Evolutionary conservation across 92 coral and sea anemone species (phyloP), one percentile per base, ranked within the genome.

Genomic region (Desmophyllum pertusum): DNA sequence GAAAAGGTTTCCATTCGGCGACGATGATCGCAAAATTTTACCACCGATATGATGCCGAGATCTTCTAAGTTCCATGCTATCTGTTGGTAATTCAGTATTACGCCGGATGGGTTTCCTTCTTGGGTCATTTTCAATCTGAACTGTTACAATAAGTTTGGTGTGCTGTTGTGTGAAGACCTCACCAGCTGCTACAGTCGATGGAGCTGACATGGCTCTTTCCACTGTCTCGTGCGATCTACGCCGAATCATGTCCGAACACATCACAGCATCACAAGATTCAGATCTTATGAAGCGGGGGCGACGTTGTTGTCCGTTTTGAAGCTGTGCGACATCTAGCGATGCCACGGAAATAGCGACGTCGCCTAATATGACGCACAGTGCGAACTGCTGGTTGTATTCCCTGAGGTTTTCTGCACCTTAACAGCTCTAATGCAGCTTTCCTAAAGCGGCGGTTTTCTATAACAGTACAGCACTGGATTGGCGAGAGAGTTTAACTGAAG

Each of bases 391-490:
- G 21, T 25, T 66, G 41, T 14, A 6, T 11, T 62, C 17, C 27
- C 15, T 62, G 65, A 25, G 67, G 15, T 14, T 15, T 36, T 36
- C 10, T 33, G 43, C 41, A 66, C 63, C 83, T 27, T 33, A 79
- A 66, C 27, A 79, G 36, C 30, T 31, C 73, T 43, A 64, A 23
- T 19, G 67, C 42, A 19, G 83, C 73, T 19, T 41, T 79, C 35
- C 43, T 64, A 13, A 40, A 30, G 10, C 8, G 17, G 57, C 61
- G 42, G 41, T 79, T 46, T n/a, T 46, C 62, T 43, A 48, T 63
- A 79, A n/a, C 41, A 63, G 42, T 64, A 79, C 38, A 77, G 37
- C 10, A 77, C 36, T 1, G 83, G 83, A 11, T 63, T 78, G 13
- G 23, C 33, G 1, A 78, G n/a, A 27, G 71, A 78, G 38, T 78